Evolutionary conservation across 2,797 vertebrate species (phyloP).

Genomic region (Mormyrops boulengeri): DNA sequence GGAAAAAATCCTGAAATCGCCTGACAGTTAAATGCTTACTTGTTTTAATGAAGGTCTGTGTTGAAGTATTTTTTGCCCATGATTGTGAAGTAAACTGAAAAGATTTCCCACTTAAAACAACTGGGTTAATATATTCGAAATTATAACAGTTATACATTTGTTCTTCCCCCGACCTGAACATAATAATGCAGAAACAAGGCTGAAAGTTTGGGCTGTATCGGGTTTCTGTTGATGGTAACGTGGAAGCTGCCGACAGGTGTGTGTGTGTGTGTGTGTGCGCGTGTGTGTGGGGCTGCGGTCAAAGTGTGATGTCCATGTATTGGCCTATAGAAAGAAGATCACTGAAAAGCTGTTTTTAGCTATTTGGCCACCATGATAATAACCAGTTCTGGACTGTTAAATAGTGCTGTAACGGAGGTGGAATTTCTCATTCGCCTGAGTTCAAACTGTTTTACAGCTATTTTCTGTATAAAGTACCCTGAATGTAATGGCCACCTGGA

Average conservation of each 20-base stretch:
- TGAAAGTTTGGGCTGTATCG: neutral
- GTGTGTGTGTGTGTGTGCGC: neutral
- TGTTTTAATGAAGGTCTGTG: neutral
- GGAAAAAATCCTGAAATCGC: neutral
- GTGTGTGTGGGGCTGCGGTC: neutral
- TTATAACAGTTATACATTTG: neutral
- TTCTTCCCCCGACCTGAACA: neutral
- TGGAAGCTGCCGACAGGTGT: neutral
- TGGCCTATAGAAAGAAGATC: neutral
- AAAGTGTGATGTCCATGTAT: neutral
- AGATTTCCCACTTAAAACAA: neutral
- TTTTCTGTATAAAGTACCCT: neutral
- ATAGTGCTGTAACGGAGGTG: neutral
- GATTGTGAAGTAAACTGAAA: neutral
- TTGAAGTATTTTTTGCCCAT: neutral
- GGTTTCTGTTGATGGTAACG: slow-evolving; percentile 3
- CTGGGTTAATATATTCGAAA: neutral
- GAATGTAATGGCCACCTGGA: neutral
- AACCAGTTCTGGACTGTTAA: neutral
- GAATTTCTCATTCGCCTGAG: neutral
- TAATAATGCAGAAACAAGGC: neutral
- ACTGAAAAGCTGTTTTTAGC: neutral
- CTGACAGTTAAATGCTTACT: neutral
- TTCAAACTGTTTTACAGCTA: neutral
- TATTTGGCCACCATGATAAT: neutral